Evolutionary conservation across 1,140 invertebrate genomes (phyloP), one percentile per base, ranked within the genome.

Genomic region (Diploscapter pachys): DNA sequence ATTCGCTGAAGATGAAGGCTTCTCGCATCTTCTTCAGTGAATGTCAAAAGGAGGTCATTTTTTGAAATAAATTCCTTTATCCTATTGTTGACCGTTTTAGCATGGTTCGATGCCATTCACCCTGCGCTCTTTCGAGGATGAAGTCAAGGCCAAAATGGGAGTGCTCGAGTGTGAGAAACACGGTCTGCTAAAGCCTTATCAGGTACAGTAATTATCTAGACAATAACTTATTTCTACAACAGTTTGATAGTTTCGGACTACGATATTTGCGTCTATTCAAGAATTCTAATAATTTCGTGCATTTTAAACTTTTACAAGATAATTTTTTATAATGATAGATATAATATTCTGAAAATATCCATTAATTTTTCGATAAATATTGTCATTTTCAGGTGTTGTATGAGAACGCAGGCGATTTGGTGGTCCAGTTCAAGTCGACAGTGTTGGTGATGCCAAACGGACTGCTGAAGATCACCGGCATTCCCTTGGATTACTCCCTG

Each of bases 401-500:
- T 61, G 82, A 84, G 51, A 80, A 83, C 61, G 86, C 86, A 83
- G 88, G 90, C 80, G 96, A 99, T 89, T 90, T 92, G 85, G 95
- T 98, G 75, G 96, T 95, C 64, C 96, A 99, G 87, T 99, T 96
- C 86, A 99, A 99, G 88, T 96, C 95, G 82, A 99, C 96, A 75
- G 94, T 95, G 65, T 88, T 99, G 67, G 88, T 99, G 74, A 93
- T 98, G 91, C 95, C 96, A 6, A 94, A 92, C 84, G 95, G 95
- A 72, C 92, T 95, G 55, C 92, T 96, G 83, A 93, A 93, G 88
- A 96, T 98, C 76, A 98, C 96, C 62, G 95, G 95, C 69, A 87
- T 96, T 79, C 92, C 94, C 48, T 91, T 98, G 84, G 92, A 98
- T 75, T 86, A 90, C 71, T 91, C 91, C 5, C 66, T 68, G 9